Conservation (phyloP, 2,113 vertebrate species). For the Toxotes chatareus region DNA sequence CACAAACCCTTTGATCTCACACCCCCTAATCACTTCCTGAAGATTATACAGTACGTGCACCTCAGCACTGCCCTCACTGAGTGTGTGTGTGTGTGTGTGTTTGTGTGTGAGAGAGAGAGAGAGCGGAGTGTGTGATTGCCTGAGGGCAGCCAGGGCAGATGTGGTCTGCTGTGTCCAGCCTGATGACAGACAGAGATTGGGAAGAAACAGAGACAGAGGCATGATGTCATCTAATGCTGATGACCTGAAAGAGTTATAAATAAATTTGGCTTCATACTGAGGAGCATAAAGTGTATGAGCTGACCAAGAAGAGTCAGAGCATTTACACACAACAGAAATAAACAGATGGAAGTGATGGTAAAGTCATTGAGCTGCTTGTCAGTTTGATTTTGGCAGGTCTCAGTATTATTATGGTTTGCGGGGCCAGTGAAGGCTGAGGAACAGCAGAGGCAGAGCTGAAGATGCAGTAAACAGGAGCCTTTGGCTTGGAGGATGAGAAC, state of each 20-base stretch:
- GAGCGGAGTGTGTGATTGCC: conserved; percentile 17
- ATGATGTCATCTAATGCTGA: conserved; percentile 65
- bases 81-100: conserved; percentile 26
- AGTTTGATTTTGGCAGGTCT: conserved; percentile 33
- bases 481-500: background rate
- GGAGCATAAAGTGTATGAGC: conserved; percentile 17
- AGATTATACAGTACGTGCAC: conserved; percentile 79
- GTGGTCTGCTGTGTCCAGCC: conserved; percentile 50
- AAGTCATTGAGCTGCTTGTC: conserved; percentile 9
- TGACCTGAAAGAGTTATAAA: conserved; percentile 31
- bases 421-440: conserved; percentile 15
- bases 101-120: conserved; percentile 5
- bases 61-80: conserved; percentile 57
- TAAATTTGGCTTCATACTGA: conserved; percentile 3
- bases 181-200: conserved; percentile 75
- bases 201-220: conserved; percentile 49
- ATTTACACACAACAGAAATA: conserved; percentile 29
- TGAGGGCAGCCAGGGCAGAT: conserved; percentile 52
- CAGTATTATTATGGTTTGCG: conserved; percentile 37
- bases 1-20: conserved; percentile 73
- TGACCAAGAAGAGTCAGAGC: conserved; percentile 31
- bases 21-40: conserved; percentile 78
- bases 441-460: conserved; percentile 14
- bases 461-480: background rate
- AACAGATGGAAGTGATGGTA: conserved; percentile 35